Conservation (phyloP, 1,140 invertebrate species). For the Hyles euphorbiae region DNA sequence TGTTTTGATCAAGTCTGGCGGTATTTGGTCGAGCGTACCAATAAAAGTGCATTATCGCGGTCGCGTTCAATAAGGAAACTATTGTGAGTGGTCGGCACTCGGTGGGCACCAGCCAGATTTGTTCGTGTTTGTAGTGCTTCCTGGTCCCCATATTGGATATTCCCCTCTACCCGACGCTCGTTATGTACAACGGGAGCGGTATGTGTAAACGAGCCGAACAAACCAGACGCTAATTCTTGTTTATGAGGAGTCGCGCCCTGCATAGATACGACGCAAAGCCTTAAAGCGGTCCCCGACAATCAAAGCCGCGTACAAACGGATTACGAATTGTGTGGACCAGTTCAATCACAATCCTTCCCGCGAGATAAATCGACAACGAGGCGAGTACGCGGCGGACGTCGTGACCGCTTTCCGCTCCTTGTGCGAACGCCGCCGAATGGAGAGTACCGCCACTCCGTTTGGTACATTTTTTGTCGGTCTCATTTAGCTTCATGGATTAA, state of each 20-base stretch:
- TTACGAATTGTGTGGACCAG: slow-evolving; percentile 26
- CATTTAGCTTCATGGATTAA: slow-evolving; percentile 40
- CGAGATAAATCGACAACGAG: slow-evolving; percentile 26
- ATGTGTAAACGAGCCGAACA: slow-evolving; percentile 68
- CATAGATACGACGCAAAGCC: slow-evolving; percentile 48
- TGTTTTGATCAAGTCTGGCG: too few relatives aligned
- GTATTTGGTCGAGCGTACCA: background rate
- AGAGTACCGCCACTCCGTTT: background rate
- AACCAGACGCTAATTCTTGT: slow-evolving; percentile 69
- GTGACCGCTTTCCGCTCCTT: slow-evolving; percentile 36
- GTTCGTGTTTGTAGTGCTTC: slow-evolving; percentile 54
- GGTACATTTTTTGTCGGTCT: slow-evolving; percentile 35
- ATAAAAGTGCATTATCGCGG: slow-evolving; percentile 10
- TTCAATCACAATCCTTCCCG: slow-evolving; percentile 30
- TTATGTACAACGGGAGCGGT: slow-evolving; percentile 61
- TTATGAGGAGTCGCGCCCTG: slow-evolving; percentile 54
- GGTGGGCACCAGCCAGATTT: slow-evolving; percentile 31
- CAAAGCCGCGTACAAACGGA: slow-evolving; percentile 33
- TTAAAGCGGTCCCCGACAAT: slow-evolving; percentile 50
- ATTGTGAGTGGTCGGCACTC: slow-evolving; percentile 22
- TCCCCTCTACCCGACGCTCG: slow-evolving; percentile 39
- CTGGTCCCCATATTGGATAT: slow-evolving; percentile 58
- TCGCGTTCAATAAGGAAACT: slow-evolving; percentile 28
- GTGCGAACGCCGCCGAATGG: slow-evolving; percentile 3
- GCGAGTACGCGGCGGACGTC: slow-evolving; percentile 28